A percentile compares a stretch with the other conserved stretches of the same genome.
phyloP scores from a whole-genome alignment of 53 echinoderm and acorn worm genomes.

The Apostichopus leukothele region DNA sequence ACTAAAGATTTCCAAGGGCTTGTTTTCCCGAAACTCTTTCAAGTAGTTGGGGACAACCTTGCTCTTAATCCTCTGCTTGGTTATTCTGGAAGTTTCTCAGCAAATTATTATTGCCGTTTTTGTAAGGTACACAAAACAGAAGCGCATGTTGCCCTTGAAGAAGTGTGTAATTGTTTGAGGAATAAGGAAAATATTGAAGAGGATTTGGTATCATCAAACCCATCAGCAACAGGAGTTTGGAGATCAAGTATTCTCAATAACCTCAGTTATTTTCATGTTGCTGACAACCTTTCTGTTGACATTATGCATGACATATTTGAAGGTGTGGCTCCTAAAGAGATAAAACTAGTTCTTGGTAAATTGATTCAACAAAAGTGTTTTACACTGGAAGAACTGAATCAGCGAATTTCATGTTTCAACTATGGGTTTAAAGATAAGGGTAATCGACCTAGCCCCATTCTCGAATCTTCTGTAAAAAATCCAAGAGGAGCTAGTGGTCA shows the following conservation, averaged over 20 bases:
- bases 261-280: slow-evolving; percentile 22
- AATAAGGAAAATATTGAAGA: slow-evolving; percentile 9
- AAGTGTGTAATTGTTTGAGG: not conserved
- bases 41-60: slow-evolving; percentile 23
- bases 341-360: slow-evolving; percentile 2
- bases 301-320: slow-evolving; percentile 30
- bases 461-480: slow-evolving; percentile 45
- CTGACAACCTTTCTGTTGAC: slow-evolving; percentile 24
- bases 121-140: slow-evolving; percentile 3
- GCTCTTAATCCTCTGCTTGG: slow-evolving; percentile 14
- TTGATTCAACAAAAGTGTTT: not conserved
- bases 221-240: slow-evolving; percentile 15
- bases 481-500: slow-evolving; percentile 66
- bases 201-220: slow-evolving; percentile 3
- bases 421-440: slow-evolving; percentile 56
- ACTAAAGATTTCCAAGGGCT: not conserved
- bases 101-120: slow-evolving; percentile 28
- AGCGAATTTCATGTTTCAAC: slow-evolving; percentile 53
- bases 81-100: slow-evolving; percentile 17
- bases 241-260: slow-evolving; percentile 9
- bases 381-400: slow-evolving; percentile 54
- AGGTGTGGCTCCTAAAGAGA: slow-evolving; percentile 20
- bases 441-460: slow-evolving; percentile 54
- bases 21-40: slow-evolving; percentile 19
- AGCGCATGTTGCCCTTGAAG: not conserved